Conservation (phyloP, 2,888 invertebrate genomes). For the Baccha elongata region DNA sequence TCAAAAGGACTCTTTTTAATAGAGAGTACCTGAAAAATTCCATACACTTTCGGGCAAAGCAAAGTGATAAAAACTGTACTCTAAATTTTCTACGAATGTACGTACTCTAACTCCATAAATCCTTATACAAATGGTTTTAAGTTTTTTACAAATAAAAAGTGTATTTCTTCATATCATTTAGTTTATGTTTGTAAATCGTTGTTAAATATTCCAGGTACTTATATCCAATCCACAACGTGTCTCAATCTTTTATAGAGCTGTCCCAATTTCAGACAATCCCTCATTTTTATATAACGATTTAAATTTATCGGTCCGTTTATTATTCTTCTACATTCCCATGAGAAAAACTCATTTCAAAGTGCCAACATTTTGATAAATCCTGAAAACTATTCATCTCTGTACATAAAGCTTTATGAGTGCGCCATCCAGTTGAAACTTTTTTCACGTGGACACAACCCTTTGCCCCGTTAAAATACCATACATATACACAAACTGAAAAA, state of each 20-base stretch:
- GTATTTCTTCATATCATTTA: too few species aligned
- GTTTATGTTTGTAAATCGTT: too few species aligned
- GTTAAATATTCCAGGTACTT: too few species aligned
- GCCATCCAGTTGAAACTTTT: conserved; percentile 36
- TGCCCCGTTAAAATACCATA: not conserved
- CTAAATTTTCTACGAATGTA: too few species aligned
- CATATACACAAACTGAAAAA: not conserved
- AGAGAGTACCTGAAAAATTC: too few species aligned
- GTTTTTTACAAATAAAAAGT: too few species aligned
- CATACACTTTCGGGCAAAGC: too few species aligned
- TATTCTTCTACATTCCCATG: not conserved
- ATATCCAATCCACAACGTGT: not conserved
- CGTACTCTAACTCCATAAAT: too few species aligned
- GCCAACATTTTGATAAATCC: conserved; percentile 58
- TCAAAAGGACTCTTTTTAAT: too few species aligned
- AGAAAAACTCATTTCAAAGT: conserved; percentile 43
- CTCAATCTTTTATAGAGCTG: not conserved
- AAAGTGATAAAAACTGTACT: too few species aligned
- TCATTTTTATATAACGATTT: not conserved
- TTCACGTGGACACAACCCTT: conserved; percentile 18
- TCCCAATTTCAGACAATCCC: not conserved
- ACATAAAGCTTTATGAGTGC: conserved; percentile 19
- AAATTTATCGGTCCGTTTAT: conserved; percentile 14
- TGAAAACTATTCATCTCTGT: conserved; percentile 28
- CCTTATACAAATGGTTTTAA: too few species aligned